phyloP scores from a whole-genome alignment of 2,113 vertebrate species.

The Hemiscyllium ocellatum region DNA sequence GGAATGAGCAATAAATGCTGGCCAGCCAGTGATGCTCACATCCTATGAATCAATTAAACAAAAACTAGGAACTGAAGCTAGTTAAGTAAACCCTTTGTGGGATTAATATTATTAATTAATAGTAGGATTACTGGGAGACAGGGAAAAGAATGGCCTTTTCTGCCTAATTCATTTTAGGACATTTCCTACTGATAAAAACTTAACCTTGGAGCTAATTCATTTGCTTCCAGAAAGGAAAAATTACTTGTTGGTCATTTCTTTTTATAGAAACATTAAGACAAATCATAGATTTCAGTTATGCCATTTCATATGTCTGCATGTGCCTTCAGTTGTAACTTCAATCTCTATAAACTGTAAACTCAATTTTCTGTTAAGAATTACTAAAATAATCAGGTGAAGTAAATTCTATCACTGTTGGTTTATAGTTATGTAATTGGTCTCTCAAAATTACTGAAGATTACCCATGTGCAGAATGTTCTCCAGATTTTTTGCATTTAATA shows the following conservation, averaged over 20 bases:
- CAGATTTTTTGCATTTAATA: neutral
- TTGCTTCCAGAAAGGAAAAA: too few species aligned
- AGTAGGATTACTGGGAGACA: too few species aligned
- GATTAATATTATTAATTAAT: too few species aligned
- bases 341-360: neutral
- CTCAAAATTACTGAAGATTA: conserved; percentile 44
- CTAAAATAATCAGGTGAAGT: conserved; percentile 43
- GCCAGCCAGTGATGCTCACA: too few species aligned
- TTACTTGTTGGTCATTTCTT: neutral
- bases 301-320: neutral
- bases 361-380: neutral
- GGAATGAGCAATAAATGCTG: too few species aligned
- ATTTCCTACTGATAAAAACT: neutral
- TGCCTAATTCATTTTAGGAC: neutral
- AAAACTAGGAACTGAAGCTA: too few species aligned
- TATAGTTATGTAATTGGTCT: conserved; percentile 48
- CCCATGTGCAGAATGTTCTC: neutral
- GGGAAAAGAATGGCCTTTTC: too few species aligned
- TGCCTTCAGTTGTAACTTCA: neutral
- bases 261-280: neutral
- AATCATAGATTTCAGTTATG: neutral
- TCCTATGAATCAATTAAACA: too few species aligned
- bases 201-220: neutral
- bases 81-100: too few species aligned
- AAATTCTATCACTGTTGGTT: conserved; percentile 49